phyloP scores from a whole-genome alignment of 2,113 vertebrate genomes.

The Rhinogobius similis region DNA sequence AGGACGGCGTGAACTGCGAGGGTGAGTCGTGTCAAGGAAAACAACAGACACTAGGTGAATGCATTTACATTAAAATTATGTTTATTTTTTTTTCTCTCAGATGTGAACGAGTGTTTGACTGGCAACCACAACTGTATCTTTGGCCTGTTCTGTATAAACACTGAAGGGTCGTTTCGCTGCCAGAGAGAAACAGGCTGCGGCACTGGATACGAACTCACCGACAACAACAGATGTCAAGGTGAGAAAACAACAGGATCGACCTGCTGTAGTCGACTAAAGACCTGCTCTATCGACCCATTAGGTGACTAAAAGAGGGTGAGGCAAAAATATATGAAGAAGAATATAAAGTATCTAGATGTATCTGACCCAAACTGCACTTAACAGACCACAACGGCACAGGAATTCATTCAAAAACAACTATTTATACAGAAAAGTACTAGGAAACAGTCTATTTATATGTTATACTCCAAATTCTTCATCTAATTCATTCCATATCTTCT shows the following conservation, averaged over 20 bases:
- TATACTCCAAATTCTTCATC: too few relatives aligned
- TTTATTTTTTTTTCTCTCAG: slow-evolving; percentile 61
- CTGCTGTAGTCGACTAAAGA: too few relatives aligned
- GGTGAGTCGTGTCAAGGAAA: slow-evolving; percentile 71
- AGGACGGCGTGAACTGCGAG: slow-evolving; percentile 85
- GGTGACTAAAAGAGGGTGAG: too few relatives aligned
- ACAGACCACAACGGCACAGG: too few relatives aligned
- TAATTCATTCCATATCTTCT: too few relatives aligned
- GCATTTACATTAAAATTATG: not conserved
- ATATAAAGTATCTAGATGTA: too few relatives aligned
- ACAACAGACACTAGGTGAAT: not conserved
- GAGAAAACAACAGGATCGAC: not conserved
- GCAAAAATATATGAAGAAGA: too few relatives aligned
- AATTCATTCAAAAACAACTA: too few relatives aligned
- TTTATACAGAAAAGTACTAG: too few relatives aligned
- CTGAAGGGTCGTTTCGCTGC: slow-evolving; percentile 85
- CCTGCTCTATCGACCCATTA: too few relatives aligned
- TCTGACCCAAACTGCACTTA: too few relatives aligned
- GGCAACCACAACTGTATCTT: slow-evolving; percentile 79
- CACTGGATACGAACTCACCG: slow-evolving; percentile 87
- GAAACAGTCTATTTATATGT: too few relatives aligned
- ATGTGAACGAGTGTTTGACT: slow-evolving; percentile 88
- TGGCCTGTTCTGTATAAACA: slow-evolving; percentile 88
- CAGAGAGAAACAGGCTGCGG: slow-evolving; percentile 88
- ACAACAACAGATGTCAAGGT: slow-evolving; percentile 89